phyloP scores from a whole-genome alignment of 2,888 invertebrate genomes.

The Asteroscopus sphinx region DNA sequence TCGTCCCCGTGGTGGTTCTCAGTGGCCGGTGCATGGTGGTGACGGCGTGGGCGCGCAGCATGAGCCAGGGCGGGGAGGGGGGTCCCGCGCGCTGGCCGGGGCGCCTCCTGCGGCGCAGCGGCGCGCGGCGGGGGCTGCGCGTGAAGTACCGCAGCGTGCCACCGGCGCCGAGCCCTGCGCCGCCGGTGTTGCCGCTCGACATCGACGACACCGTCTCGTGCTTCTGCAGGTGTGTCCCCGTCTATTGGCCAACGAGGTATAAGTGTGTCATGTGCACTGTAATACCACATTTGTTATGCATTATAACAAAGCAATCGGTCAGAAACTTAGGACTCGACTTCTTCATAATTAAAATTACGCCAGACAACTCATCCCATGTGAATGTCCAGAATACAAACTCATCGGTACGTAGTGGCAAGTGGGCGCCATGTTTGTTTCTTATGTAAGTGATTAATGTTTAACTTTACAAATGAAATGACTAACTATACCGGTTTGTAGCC shows the following conservation, averaged over 20 bases:
- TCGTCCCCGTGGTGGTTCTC: slow-evolving; percentile 8
- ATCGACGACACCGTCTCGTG: slow-evolving; percentile 94
- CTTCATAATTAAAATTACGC: too few species aligned
- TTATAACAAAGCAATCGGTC: background rate
- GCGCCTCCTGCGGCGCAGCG: slow-evolving; percentile 79
- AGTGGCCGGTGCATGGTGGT: slow-evolving; percentile 65
- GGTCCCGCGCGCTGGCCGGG: slow-evolving; percentile 75
- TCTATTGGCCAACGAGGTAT: slow-evolving; percentile 44
- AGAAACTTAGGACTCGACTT: too few species aligned
- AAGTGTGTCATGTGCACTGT: slow-evolving; percentile 11
- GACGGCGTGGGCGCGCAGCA: slow-evolving; percentile 64
- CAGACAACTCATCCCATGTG: too few species aligned
- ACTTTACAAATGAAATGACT: slow-evolving; percentile 50
- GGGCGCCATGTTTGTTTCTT: slow-evolving; percentile 54
- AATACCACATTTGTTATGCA: slow-evolving; percentile 12
- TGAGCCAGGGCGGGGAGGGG: slow-evolving; percentile 68
- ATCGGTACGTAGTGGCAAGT: slow-evolving; percentile 22
- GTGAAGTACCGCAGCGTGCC: slow-evolving; percentile 83
- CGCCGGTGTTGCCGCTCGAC: slow-evolving; percentile 86
- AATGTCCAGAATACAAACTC: slow-evolving; percentile 7
- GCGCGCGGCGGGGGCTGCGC: slow-evolving; percentile 78
- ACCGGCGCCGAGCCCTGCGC: slow-evolving; percentile 58
- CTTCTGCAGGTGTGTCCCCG: slow-evolving; percentile 92
- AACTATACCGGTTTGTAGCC: slow-evolving; percentile 56
- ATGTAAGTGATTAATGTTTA: slow-evolving; percentile 59